A percentile compares a stretch with the other conserved stretches of the same genome.
These are phyloP conservation scores for Heterodera carotae DNA, from an alignment of 1,140 invertebrate genomes.

Conservation along the genomic window DNA sequence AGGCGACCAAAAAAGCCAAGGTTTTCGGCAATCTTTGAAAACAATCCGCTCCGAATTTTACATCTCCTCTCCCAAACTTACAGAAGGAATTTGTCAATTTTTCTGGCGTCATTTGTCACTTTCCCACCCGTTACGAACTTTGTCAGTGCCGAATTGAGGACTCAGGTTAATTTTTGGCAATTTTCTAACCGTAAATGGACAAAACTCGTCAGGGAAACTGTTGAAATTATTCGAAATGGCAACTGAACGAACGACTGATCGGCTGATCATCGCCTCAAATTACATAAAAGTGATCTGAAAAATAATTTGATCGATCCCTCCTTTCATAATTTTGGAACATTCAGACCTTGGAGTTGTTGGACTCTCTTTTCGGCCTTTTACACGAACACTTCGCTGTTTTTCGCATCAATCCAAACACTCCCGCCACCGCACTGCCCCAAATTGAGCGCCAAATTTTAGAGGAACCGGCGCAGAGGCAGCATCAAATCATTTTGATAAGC, in stretches of 20 bases:
- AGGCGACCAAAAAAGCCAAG: neutral
- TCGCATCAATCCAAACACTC: constrained; percentile 8
- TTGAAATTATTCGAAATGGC: neutral
- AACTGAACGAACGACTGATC: neutral
- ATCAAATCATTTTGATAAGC: neutral
- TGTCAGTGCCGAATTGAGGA: neutral
- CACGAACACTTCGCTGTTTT: neutral
- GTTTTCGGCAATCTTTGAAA: too few species aligned
- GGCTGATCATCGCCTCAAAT: constrained; percentile 6
- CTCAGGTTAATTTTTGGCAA: neutral
- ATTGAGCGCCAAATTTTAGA: constrained; percentile 2
- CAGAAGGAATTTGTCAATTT: constrained; percentile 7
- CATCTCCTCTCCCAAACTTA: neutral
- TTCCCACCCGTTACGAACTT: constrained; percentile 1
- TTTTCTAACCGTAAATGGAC: neutral
- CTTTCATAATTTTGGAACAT: too few species aligned
- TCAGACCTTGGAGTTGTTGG: constrained; percentile 3
- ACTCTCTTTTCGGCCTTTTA: constrained; percentile 2
- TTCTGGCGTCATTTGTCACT: constrained; percentile 1
- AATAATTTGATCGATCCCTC: neutral
- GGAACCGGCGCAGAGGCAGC: neutral
- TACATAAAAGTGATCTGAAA: neutral
- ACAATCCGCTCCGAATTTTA: too few species aligned
- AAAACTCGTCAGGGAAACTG: neutral
- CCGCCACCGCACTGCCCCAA: neutral